These are phyloP conservation scores for Prionace glauca DNA, from an alignment of 2,797 vertebrate genomes.

Conservation along the genomic window DNA sequence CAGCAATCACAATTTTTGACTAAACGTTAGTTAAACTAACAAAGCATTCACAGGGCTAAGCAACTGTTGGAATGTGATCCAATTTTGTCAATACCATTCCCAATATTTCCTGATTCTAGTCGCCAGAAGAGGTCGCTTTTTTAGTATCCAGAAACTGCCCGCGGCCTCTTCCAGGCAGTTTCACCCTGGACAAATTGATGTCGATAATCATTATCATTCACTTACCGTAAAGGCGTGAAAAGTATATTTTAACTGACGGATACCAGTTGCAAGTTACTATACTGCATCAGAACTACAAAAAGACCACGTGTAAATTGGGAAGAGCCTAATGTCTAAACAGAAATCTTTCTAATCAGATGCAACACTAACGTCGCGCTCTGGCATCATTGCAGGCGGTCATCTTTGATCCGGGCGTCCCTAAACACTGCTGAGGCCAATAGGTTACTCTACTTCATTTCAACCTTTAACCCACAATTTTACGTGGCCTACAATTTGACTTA, in stretches of 20 bases:
- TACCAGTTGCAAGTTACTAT: not conserved
- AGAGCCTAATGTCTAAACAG: not conserved
- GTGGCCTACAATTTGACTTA: not conserved
- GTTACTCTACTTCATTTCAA: not conserved
- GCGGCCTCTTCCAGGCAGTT: not conserved
- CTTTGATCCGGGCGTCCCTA: not conserved
- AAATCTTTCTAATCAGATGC: not conserved
- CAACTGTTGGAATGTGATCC: not conserved
- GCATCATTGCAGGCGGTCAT: not conserved
- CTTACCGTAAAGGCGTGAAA: not conserved
- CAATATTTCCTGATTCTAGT: not conserved
- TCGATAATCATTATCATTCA: not conserved
- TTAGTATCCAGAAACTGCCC: not conserved
- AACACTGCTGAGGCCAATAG: not conserved
- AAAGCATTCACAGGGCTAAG: not conserved
- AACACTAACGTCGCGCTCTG: not conserved
- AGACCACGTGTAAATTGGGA: too few species aligned
- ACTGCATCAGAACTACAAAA: not conserved
- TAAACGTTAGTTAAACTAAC: not conserved
- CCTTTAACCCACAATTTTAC: not conserved
- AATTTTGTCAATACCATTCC: not conserved
- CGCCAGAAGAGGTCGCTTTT: conserved; percentile 24
- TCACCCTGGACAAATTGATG: not conserved
- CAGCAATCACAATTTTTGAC: not conserved
- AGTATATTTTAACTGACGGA: not conserved